A percentile compares a stretch with the other conserved stretches of the same genome.
Evolutionary conservation across 1,140 invertebrate genomes (phyloP).

Genomic region (Pseudachorutes palmiensis): DNA sequence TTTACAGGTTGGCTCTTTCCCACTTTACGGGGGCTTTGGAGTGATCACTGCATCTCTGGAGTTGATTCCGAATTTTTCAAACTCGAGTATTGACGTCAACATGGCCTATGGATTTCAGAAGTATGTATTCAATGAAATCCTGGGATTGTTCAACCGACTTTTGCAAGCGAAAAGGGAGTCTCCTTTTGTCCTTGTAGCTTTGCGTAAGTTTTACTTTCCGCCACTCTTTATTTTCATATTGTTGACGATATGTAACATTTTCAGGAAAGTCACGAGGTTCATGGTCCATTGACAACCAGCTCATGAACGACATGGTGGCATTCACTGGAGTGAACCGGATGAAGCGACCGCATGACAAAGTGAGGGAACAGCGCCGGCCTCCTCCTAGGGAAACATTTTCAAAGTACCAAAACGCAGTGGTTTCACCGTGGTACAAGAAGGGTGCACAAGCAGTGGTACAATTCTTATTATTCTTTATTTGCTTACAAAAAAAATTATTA

Average conservation of each 20-base stretch:
- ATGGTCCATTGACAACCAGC: not conserved
- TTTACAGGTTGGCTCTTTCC: slow-evolving; percentile 11
- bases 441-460: slow-evolving; percentile 40
- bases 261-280: not conserved
- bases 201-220: no score
- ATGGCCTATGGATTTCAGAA: slow-evolving; percentile 1
- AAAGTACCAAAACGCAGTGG: not conserved
- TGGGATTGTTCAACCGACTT: slow-evolving; percentile 3
- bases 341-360: not conserved
- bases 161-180: not conserved
- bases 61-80: not conserved
- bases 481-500: no score
- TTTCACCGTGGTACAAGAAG: slow-evolving; percentile 12
- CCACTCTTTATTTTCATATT: no score
- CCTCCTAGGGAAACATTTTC: not conserved
- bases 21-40: slow-evolving; percentile 14
- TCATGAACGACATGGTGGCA: not conserved
- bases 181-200: not conserved
- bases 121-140: not conserved
- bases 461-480: no score
- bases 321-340: not conserved
- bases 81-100: not conserved
- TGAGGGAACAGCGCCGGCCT: not conserved
- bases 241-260: no score
- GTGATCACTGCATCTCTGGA: not conserved